Percentiles rank a stretch among this genome's conserved stretches.
Evolutionary conservation across 2,113 vertebrate species (phyloP).

Genomic region (Calyptommatus sinebrachiatus): DNA sequence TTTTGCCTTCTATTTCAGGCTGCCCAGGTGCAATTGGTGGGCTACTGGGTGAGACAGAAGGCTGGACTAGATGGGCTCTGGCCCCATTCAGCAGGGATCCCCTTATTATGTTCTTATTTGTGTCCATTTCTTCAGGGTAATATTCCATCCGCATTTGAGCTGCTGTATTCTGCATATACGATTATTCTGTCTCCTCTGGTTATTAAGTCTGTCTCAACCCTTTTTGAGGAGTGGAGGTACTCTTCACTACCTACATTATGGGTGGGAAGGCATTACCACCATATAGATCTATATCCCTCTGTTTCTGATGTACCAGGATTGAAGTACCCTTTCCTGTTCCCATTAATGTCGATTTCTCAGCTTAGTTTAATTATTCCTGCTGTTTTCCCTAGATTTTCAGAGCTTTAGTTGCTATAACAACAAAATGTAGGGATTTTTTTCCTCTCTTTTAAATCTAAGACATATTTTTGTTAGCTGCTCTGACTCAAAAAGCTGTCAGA

Average conservation of each 20-base stretch:
- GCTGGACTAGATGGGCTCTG: no score
- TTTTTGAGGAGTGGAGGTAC: not conserved
- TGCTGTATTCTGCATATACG: not conserved
- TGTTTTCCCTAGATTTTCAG: constrained; percentile 49
- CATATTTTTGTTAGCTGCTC: constrained; percentile 14
- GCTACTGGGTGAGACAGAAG: no score
- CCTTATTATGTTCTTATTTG: no score
- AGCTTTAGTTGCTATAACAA: constrained; percentile 50
- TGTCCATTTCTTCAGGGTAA: no score
- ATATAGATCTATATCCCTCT: not conserved
- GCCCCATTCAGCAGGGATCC: no score
- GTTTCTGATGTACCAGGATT: not conserved
- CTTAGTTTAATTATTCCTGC: constrained; percentile 55
- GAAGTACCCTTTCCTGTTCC: constrained; percentile 31
- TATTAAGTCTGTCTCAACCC: not conserved
- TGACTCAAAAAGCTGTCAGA: constrained; percentile 21
- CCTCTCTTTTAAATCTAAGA: constrained; percentile 10
- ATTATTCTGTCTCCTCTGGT: not conserved
- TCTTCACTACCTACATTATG: not conserved
- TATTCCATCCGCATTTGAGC: not conserved
- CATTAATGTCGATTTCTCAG: constrained; percentile 46
- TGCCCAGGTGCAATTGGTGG: no score
- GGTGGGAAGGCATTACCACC: not conserved
- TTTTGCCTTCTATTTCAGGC: no score
- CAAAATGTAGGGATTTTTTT: constrained; percentile 43